Base-by-base conservation (phyloP, 2,888 invertebrate genomes). In the Byasa hedistus region DNA sequence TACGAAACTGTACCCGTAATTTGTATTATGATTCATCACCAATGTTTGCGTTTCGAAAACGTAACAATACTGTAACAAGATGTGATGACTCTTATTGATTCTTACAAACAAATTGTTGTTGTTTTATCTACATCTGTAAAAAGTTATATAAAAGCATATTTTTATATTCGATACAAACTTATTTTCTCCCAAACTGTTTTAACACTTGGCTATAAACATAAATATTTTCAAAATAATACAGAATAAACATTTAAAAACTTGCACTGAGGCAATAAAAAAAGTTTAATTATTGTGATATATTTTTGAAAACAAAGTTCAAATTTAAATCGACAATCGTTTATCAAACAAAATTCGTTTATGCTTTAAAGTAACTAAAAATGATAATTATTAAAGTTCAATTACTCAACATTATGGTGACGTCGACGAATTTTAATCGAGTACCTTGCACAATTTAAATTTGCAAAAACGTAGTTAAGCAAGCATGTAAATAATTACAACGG, bases 401-500 rank as follows among this genome's bases (percentile, higher is more conserved):
- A 21, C 52, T 21, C 21, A 52, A 52, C n/a, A n/a, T 52, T 52
- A 21, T 7, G 22, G n/a, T n/a, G n/a, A n/a, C 21, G 52, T 52
- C 1, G 21, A 52, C 21, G 21, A 21, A 52, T 51, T 51, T 51
- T 51, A 51, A 21, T 52, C 52, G 17, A 19, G 5, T 21, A n/a
- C 12, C 21, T 21, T 56, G 48, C 52, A 57, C 57, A 64, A 64
- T 51, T 36, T 51, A n/a, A 7, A 57, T 51, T 64, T 62, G 15
- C 39, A 39, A 56, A 65, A 64, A 8, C 54, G 21, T 24, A 56
- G 48, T 44, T 19, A 48, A 57, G 24, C 44, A 51, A 48, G n/a
- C 32, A 22, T 72, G 69, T 70, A 75, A 76, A 76, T 76, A 77
- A 77, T 76, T 73, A 74, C 61, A 67, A 52, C 27, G 70, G 70